phyloP scores from a whole-genome alignment of 1,140 invertebrate genomes.

The Trichoplusia ni region DNA sequence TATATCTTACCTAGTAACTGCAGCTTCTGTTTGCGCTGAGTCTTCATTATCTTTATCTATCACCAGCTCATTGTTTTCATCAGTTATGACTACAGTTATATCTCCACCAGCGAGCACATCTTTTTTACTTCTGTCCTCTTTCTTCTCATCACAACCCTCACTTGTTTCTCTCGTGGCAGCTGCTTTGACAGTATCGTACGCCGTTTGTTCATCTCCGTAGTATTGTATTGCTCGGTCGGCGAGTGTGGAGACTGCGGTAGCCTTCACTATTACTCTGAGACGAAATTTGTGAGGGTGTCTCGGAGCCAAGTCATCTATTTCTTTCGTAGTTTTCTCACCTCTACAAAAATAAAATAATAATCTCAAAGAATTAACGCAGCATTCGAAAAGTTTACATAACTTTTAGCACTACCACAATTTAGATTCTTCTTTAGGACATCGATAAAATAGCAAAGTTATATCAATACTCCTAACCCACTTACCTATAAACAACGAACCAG shows the following conservation, averaged over 20 bases:
- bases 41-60: not conserved
- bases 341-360: conserved; percentile 49
- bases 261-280: conserved; percentile 56
- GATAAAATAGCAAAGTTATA: not conserved
- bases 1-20: too few relatives aligned
- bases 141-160: not conserved
- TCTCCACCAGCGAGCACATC: not conserved
- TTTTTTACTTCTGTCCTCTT: too few relatives aligned
- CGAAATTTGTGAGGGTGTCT: conserved; percentile 66
- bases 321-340: conserved; percentile 63
- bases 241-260: conserved; percentile 40
- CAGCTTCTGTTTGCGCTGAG: too few relatives aligned
- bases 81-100: not conserved
- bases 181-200: conserved; percentile 32
- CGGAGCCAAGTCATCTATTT: conserved; percentile 64
- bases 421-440: too few relatives aligned
- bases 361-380: too few relatives aligned
- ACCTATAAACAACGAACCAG: conserved; percentile 69
- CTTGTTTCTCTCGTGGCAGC: not conserved
- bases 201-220: conserved; percentile 42
- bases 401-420: not conserved
- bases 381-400: too few relatives aligned
- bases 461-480: not conserved
- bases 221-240: conserved; percentile 37
- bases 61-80: not conserved